Conservation (phyloP, 1,140 invertebrate species). For the Bicyclus anynana region DNA sequence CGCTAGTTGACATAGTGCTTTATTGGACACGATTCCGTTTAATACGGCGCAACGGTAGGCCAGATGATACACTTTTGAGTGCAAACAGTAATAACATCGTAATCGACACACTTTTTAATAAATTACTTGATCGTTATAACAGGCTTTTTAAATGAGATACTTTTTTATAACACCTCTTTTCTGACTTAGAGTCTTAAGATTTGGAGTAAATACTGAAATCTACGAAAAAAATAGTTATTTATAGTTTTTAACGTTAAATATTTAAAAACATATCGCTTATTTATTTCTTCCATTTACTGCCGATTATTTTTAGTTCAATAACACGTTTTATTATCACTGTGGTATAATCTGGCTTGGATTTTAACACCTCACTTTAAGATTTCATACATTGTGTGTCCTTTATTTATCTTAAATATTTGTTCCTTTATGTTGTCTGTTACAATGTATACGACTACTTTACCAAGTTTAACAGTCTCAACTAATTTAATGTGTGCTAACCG, state of each 20-base stretch:
- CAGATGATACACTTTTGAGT: constrained; percentile 27
- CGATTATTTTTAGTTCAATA: neutral
- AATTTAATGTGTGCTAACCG: no score
- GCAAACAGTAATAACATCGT: constrained; percentile 20
- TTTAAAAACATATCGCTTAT: neutral
- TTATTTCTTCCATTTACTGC: neutral
- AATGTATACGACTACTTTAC: no score
- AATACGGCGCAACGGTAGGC: constrained; percentile 43
- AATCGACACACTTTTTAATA: constrained; percentile 21
- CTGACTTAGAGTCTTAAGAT: neutral
- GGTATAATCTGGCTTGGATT: neutral
- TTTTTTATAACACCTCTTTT: neutral
- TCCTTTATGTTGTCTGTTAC: no score
- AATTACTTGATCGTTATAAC: constrained; percentile 4
- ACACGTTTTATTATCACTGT: neutral
- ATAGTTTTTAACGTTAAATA: neutral
- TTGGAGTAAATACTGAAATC: no score
- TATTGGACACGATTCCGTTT: constrained; percentile 61
- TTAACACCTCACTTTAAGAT: neutral
- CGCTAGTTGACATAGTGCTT: constrained; percentile 71
- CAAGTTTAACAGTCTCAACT: no score
- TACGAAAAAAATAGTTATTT: no score
- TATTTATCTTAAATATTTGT: neutral
- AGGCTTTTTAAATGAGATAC: constrained; percentile 3
- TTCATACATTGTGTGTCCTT: neutral